Percentiles rank a stretch among this genome's conserved stretches.
phyloP scores from a whole-genome alignment of 2,888 invertebrate genomes.

The Dioctria linearis region DNA sequence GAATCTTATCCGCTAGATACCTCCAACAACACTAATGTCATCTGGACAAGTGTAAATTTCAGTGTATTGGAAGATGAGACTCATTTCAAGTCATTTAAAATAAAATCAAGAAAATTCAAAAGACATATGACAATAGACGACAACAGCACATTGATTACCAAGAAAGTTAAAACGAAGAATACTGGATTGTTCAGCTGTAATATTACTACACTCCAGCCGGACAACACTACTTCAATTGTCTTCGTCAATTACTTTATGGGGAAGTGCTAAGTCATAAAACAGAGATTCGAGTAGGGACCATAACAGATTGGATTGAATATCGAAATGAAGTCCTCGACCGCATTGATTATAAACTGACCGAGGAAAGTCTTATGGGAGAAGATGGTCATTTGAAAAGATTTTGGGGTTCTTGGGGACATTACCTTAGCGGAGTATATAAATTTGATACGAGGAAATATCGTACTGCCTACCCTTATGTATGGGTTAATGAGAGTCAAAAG shows the following conservation, averaged over 20 bases:
- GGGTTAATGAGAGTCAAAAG: conserved; percentile 39
- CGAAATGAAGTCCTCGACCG: conserved; percentile 38
- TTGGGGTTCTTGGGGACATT: conserved; percentile 48
- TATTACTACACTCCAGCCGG: background rate
- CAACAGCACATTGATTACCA: conserved; percentile 37
- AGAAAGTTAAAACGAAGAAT: conserved; percentile 31
- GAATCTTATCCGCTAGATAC: conserved; percentile 4
- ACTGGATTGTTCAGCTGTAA: conserved; percentile 51
- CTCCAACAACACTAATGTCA: background rate
- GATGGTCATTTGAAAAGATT: conserved; percentile 21
- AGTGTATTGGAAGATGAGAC: background rate
- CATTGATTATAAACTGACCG: conserved; percentile 23
- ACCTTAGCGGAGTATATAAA: conserved; percentile 49
- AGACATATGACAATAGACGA: conserved; percentile 43
- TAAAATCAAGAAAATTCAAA: conserved; percentile 46
- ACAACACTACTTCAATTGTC: conserved; percentile 15
- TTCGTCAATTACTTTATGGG: conserved; percentile 39
- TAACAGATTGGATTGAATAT: conserved; percentile 52
- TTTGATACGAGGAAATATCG: conserved; percentile 48
- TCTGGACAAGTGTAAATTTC: conserved; percentile 42
- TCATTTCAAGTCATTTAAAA: conserved; percentile 14
- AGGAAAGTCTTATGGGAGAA: conserved; percentile 42
- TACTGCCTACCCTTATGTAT: conserved; percentile 45
- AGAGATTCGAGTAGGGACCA: conserved; percentile 14
- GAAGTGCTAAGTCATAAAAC: conserved; percentile 20